Conservation (phyloP, 2,113 vertebrate species). For the Microtus oregoni region DNA sequence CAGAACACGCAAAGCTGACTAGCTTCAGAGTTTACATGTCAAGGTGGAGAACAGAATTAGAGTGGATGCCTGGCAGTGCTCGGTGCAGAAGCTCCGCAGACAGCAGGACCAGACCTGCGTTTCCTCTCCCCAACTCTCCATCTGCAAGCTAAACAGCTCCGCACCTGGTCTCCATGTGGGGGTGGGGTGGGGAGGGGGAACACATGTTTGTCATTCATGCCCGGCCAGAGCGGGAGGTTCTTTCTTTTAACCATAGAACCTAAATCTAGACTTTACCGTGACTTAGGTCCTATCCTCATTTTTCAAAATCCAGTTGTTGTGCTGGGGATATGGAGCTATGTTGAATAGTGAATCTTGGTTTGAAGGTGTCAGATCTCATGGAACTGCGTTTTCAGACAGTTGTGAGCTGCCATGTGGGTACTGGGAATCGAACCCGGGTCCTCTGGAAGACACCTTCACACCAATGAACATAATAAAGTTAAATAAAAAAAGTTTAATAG, state of each 20-base stretch:
- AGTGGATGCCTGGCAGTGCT: not conserved
- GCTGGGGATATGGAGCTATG: not conserved
- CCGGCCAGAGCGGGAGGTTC: not conserved
- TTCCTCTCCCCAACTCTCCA: not conserved
- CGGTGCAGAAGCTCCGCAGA: not conserved
- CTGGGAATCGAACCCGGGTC: too few relatives aligned
- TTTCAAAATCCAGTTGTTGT: not conserved
- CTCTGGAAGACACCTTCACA: too few relatives aligned
- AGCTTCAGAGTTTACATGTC: not conserved
- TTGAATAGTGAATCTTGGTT: not conserved
- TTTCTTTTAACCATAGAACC: not conserved
- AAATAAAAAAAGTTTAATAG: too few relatives aligned
- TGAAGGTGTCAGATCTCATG: too few relatives aligned
- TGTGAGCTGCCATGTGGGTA: too few relatives aligned
- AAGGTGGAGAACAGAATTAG: not conserved
- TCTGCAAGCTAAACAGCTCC: not conserved
- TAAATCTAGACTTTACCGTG: not conserved
- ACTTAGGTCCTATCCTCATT: not conserved
- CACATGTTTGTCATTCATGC: not conserved
- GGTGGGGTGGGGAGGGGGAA: too few relatives aligned
- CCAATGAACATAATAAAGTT: too few relatives aligned
- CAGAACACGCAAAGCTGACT: not conserved
- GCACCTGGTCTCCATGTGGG: fast-evolving
- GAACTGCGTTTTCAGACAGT: too few relatives aligned
- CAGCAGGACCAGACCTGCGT: not conserved